These are phyloP conservation scores for Protonemura montana DNA, from an alignment of 2,888 invertebrate species.

Conservation along the genomic window DNA sequence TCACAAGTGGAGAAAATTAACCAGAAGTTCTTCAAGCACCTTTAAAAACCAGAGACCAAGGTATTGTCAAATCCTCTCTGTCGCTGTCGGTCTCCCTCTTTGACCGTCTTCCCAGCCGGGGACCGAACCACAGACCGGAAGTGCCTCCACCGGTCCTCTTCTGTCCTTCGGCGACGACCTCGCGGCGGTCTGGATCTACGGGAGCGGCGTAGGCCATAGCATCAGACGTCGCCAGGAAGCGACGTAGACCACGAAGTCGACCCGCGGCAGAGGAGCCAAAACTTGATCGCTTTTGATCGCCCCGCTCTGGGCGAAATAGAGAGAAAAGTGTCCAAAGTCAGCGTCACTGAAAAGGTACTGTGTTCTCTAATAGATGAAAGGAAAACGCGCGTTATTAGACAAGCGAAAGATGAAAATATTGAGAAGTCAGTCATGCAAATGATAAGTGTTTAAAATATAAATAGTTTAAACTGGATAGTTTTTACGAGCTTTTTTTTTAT, in stretches of 20 bases:
- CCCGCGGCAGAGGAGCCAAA: neutral
- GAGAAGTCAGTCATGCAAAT: neutral
- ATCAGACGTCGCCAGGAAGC: conserved; percentile 1
- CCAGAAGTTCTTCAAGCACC: too few relatives aligned
- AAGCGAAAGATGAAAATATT: too few relatives aligned
- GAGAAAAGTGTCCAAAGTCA: too few relatives aligned
- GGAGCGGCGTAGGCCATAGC: neutral
- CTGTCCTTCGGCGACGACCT: neutral
- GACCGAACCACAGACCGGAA: neutral
- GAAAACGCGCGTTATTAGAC: too few relatives aligned
- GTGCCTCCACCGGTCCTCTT: neutral
- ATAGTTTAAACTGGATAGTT: too few relatives aligned
- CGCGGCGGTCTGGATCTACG: too few relatives aligned
- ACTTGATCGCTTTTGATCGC: neutral
- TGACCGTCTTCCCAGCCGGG: neutral
- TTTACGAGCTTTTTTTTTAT: too few relatives aligned
- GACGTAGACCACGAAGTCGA: neutral
- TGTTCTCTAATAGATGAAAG: too few relatives aligned
- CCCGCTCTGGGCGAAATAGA: neutral
- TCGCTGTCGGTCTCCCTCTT: neutral
- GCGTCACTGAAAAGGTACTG: too few relatives aligned
- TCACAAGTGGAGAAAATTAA: too few relatives aligned
- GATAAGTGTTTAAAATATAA: too few relatives aligned
- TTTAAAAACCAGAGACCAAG: neutral
- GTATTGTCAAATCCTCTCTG: neutral